These are phyloP conservation scores for Drosophila athabasca DNA, from an alignment of 1,140 invertebrate species.

Conservation along the genomic window DNA sequence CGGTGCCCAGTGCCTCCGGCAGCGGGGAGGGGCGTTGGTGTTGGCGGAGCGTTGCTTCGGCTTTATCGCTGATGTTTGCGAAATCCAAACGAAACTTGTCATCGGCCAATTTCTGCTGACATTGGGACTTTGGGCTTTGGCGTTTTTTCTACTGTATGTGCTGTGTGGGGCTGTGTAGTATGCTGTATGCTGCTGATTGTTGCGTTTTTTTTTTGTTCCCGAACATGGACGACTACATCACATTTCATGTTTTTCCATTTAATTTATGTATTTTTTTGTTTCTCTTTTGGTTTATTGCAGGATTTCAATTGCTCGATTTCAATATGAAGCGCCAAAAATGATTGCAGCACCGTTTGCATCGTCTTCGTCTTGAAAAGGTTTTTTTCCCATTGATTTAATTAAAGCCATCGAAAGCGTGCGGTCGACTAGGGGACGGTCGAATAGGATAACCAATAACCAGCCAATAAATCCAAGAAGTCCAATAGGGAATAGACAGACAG, in stretches of 20 bases:
- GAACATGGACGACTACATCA: constrained; percentile 49
- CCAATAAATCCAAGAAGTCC: constrained; percentile 4
- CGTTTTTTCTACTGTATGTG: not conserved
- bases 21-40: not conserved
- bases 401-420: constrained; percentile 58
- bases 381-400: constrained; percentile 76
- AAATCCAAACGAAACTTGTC: constrained; percentile 79
- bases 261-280: constrained; percentile 59
- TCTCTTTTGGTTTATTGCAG: constrained; percentile 53
- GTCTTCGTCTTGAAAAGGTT: constrained; percentile 72
- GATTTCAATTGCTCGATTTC: constrained; percentile 69
- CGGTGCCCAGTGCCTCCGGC: not conserved
- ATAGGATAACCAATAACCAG: no score
- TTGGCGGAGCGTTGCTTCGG: constrained; percentile 46
- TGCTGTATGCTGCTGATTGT: not conserved
- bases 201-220: constrained; percentile 25
- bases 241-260: constrained; percentile 79
- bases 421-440: constrained; percentile 1
- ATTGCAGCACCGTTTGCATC: constrained; percentile 71
- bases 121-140: constrained; percentile 38
- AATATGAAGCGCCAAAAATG: constrained; percentile 82
- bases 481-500: no score
- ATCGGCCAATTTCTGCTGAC: constrained; percentile 76
- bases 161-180: not conserved
- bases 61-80: constrained; percentile 76